Evolutionary conservation across 2,888 invertebrate species (phyloP).

Genomic region (Adela reaumurella): DNA sequence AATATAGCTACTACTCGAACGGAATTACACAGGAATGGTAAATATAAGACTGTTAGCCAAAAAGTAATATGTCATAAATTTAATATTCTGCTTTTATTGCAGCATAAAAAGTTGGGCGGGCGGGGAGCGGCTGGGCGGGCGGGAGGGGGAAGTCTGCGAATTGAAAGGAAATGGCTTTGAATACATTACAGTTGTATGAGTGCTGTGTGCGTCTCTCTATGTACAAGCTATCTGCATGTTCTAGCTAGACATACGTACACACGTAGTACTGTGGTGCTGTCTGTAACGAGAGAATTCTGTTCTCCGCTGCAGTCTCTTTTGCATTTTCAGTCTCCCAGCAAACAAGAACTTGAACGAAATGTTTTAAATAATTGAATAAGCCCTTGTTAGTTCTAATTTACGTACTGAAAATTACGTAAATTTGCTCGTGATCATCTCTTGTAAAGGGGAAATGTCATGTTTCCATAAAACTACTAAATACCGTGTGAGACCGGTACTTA

Average conservation of each 20-base stretch:
- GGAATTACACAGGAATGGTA: constrained; percentile 1
- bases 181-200: background rate
- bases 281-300: background rate
- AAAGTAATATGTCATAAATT: constrained; percentile 4
- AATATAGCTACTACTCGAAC: background rate
- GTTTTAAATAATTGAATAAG: too few species aligned
- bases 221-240: too few species aligned
- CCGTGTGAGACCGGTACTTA: too few species aligned
- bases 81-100: constrained; percentile 3
- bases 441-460: too few species aligned
- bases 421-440: too few species aligned
- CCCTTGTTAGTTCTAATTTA: too few species aligned
- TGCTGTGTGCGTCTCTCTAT: background rate
- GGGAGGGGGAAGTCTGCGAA: background rate
- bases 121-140: background rate
- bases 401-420: too few species aligned
- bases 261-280: background rate
- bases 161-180: constrained; percentile 3
- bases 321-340: too few species aligned
- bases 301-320: too few species aligned
- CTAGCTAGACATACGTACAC: too few species aligned
- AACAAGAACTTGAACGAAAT: too few species aligned
- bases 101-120: constrained; percentile 1
- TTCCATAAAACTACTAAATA: too few species aligned
- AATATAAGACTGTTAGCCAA: constrained; percentile 1